A percentile compares a stretch with the other conserved stretches of the same genome.
Evolutionary conservation across 2,797 vertebrate genomes (phyloP).

Genomic region (Dallia pectoralis): DNA sequence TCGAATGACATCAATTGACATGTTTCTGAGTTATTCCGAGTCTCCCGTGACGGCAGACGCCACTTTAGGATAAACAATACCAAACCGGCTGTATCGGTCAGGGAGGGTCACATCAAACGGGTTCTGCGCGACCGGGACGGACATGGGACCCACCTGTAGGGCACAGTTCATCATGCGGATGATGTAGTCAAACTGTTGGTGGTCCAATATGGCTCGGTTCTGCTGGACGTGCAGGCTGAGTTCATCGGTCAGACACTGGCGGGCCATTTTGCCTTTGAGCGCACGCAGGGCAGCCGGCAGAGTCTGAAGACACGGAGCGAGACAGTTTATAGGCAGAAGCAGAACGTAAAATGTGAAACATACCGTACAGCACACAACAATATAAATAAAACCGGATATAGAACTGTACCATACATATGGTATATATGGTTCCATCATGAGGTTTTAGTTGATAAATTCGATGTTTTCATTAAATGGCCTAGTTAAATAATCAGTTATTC

Average conservation of each 20-base stretch:
- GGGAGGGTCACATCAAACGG: neutral
- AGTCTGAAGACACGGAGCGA: constrained; percentile 68
- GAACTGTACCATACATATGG: no score
- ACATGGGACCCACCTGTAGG: constrained; percentile 81
- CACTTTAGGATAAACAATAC: no score
- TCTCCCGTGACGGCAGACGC: no score
- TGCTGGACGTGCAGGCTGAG: constrained; percentile 91
- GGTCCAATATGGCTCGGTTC: constrained; percentile 93
- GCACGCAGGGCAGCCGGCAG: constrained; percentile 93
- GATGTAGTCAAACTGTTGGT: constrained; percentile 96
- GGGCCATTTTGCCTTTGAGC: constrained; percentile 93
- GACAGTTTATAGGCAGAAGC: neutral
- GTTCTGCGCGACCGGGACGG: neutral
- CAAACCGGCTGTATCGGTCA: neutral
- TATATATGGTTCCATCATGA: no score
- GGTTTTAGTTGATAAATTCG: no score
- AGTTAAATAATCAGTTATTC: no score
- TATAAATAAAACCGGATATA: neutral
- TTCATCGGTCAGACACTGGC: constrained; percentile 92
- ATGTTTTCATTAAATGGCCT: no score
- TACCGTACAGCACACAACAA: neutral
- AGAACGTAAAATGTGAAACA: neutral
- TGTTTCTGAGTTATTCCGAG: no score
- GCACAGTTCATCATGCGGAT: constrained; percentile 98
- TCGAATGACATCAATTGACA: no score